Conservation (phyloP, 2,888 invertebrate genomes). For the Himalopsyche tibetana region DNA sequence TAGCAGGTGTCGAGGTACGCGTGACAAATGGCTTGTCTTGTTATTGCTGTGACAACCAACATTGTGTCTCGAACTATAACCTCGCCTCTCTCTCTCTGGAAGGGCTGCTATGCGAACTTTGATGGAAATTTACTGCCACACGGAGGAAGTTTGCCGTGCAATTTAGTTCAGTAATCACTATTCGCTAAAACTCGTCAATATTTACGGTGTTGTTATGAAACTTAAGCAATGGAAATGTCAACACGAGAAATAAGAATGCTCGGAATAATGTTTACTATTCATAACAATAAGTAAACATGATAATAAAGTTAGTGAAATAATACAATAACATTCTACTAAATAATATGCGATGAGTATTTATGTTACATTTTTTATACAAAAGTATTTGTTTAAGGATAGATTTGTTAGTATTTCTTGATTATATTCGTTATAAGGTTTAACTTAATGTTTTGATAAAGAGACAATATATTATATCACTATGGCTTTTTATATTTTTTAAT, state of each 20-base stretch:
- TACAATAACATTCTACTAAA: too few species aligned
- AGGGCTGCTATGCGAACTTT: slow-evolving; percentile 34
- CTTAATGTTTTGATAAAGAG: too few species aligned
- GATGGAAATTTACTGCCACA: slow-evolving; percentile 36
- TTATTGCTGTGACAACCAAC: slow-evolving; percentile 63
- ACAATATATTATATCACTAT: too few species aligned
- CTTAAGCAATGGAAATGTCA: background rate
- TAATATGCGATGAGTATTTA: too few species aligned
- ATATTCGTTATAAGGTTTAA: too few species aligned
- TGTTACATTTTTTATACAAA: too few species aligned
- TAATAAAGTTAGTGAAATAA: too few species aligned
- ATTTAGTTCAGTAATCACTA: slow-evolving; percentile 42
- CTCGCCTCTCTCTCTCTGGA: slow-evolving; percentile 41
- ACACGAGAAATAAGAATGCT: background rate
- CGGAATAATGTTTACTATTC: slow-evolving; percentile 1
- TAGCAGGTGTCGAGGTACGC: slow-evolving; percentile 63
- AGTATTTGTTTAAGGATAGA: too few species aligned
- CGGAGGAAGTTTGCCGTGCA: slow-evolving; percentile 32
- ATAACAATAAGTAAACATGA: too few species aligned
- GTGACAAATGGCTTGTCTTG: slow-evolving; percentile 66
- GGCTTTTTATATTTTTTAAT: too few species aligned
- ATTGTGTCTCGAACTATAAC: slow-evolving; percentile 58
- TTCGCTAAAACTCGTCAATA: slow-evolving; percentile 40
- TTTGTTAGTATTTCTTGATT: too few species aligned
- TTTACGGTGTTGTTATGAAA: slow-evolving; percentile 41